Evolutionary conservation across 2,113 vertebrate species (phyloP).

Genomic region (Todiramphus chloris): DNA sequence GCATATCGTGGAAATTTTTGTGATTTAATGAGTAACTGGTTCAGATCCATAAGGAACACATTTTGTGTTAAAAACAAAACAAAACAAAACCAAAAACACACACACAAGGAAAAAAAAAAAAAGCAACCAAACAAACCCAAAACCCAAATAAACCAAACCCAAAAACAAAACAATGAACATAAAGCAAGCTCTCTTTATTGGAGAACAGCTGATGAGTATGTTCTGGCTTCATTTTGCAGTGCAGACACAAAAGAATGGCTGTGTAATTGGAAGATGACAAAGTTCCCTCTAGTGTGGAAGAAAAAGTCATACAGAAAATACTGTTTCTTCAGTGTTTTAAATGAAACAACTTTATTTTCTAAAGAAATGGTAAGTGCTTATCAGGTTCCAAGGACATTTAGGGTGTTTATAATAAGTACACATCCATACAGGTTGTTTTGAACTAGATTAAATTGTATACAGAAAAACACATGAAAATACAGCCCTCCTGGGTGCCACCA

Average conservation of each 20-base stretch:
- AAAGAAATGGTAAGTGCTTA: neutral
- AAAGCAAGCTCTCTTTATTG: neutral
- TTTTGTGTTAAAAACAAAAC: neutral
- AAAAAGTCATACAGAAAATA: neutral
- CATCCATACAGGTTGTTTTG: neutral
- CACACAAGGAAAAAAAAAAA: neutral
- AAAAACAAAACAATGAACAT: too few relatives aligned
- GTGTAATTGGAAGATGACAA: neutral
- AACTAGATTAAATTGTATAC: neutral
- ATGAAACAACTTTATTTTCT: neutral
- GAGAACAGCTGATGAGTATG: neutral
- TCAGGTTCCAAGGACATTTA: neutral
- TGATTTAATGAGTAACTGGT: neutral
- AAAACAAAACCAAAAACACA: too few relatives aligned
- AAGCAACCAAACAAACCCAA: neutral
- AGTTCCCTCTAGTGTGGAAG: neutral
- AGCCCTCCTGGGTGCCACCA: neutral
- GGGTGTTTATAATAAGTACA: neutral
- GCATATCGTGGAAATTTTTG: neutral
- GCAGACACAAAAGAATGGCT: neutral
- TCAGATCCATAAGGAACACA: neutral
- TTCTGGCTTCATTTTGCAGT: neutral
- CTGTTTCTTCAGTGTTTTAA: neutral
- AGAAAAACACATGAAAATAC: neutral
- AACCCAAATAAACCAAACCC: too few relatives aligned